Conservation (phyloP, 2,113 vertebrate species). For the Perccottus glenii region DNA sequence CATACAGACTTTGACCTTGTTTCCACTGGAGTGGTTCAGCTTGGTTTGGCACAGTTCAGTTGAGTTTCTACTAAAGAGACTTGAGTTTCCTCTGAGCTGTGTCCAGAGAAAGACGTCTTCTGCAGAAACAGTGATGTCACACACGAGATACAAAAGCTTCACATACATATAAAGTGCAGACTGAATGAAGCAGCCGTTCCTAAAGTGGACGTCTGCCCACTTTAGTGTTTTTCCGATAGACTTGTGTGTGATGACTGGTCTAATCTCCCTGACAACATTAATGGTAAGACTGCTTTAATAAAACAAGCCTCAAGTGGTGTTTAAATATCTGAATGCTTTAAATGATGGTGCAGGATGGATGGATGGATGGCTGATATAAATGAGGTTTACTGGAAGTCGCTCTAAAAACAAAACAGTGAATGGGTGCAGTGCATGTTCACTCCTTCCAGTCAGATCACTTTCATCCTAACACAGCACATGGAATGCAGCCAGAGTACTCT, state of each 20-base stretch:
- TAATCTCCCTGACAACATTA: neutral
- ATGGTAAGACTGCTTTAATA: neutral
- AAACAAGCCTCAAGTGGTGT: neutral
- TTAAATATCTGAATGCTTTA: neutral
- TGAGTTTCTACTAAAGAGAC: too few species aligned
- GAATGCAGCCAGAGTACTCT: slow-evolving; percentile 48
- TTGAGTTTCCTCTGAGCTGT: too few species aligned
- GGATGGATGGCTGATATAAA: slow-evolving; percentile 30
- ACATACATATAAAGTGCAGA: too few species aligned
- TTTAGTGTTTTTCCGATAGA: neutral
- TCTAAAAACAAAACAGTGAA: slow-evolving; percentile 45
- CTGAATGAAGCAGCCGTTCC: too few species aligned
- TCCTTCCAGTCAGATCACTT: slow-evolving; percentile 44
- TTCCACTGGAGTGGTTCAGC: too few species aligned
- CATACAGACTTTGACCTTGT: too few species aligned
- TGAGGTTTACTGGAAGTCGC: slow-evolving; percentile 35
- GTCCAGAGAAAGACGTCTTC: too few species aligned
- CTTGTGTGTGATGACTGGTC: neutral
- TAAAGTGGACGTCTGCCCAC: neutral
- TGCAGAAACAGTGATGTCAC: too few species aligned
- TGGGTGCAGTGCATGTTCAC: slow-evolving; percentile 41
- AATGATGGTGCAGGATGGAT: neutral
- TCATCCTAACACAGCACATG: slow-evolving; percentile 49
- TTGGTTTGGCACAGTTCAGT: too few species aligned
- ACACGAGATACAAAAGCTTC: too few species aligned